Base-by-base conservation (phyloP, 2,888 invertebrate genomes). In the Electrophaes corylata region DNA sequence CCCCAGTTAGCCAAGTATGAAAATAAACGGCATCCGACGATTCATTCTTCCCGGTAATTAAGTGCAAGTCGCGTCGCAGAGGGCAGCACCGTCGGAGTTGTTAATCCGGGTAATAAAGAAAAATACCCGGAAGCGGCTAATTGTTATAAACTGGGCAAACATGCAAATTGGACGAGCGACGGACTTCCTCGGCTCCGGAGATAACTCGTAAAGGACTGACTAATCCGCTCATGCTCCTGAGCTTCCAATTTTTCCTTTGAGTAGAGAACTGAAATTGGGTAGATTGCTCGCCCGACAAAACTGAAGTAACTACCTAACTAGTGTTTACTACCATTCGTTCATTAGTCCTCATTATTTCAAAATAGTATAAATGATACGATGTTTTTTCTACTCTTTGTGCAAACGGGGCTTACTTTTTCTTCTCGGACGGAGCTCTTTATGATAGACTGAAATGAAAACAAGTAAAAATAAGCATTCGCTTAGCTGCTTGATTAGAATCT, bases 81-180 rank as follows among this genome's bases (percentile, higher is more conserved):
- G 56, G 51, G 44, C 51, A 71, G 65, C 67, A 62, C 64, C 69
- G 69, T 60, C 54, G 62, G 61, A 69, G 72, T 76, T 74, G 76
- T 76, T 86, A 88, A 88, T 86, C 86, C 83, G 78, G 78, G 79
- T 88, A 88, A 90, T 89, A 87, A 88, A 89, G 89, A 89, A 90
- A 88, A 88, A 88, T 88, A 83, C 78, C 82, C 85, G 80, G 81
- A 75, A 78, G 61, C 75, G 78, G 79, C 83, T 89, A 89, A 89
- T 89, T 89, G 86, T 87, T 87, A 88, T 88, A 85, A 88, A 89
- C 83, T 83, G 87, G 74, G 79, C 79, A 83, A 84, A 86, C 83
- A 90, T 89, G 89, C 87, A 88, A 88, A 90, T 88, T 79, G 83
- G 79, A 80, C 76, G 75, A 73, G 74, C 65, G 70, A 70, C 76